phyloP scores from a whole-genome alignment of 1,140 invertebrate genomes.

The Bilobella aurantiaca region DNA sequence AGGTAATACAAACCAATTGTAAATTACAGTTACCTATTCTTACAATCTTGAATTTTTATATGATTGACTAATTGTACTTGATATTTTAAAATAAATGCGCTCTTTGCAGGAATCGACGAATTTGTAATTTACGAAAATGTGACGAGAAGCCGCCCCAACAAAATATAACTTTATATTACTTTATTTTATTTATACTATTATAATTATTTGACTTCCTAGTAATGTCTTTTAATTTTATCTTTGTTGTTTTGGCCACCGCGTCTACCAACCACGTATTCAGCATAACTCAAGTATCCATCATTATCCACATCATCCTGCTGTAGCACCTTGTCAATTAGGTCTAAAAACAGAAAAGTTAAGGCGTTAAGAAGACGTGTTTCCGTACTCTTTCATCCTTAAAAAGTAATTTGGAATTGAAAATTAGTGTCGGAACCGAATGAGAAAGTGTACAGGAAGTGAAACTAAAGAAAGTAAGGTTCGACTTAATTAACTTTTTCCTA shows the following conservation, averaged over 20 bases:
- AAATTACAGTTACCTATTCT: too few relatives aligned
- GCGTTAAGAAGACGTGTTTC: background rate
- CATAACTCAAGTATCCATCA: slow-evolving; percentile 71
- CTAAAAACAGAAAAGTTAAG: slow-evolving; percentile 44
- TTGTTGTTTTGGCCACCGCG: slow-evolving; percentile 30
- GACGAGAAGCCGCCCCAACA: too few relatives aligned
- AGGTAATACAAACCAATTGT: too few relatives aligned
- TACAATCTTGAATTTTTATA: too few relatives aligned
- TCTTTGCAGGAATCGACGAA: too few relatives aligned
- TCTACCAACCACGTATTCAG: slow-evolving; percentile 57
- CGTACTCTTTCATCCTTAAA: background rate
- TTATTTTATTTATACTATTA: background rate
- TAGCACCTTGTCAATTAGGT: slow-evolving; percentile 65
- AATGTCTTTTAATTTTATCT: background rate
- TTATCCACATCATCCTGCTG: slow-evolving; percentile 63
- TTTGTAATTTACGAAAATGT: background rate
- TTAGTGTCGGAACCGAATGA: background rate
- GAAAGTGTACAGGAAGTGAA: background rate
- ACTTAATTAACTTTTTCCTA: too few relatives aligned
- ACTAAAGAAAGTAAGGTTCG: too few relatives aligned
- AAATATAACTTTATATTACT: too few relatives aligned
- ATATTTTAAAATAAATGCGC: too few relatives aligned
- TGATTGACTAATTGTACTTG: too few relatives aligned
- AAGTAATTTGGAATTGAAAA: background rate
- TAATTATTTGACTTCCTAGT: background rate